Evolutionary conservation across 2,888 invertebrate genomes (phyloP), one percentile per base, ranked within the genome.

Genomic region (Seira musarum): DNA sequence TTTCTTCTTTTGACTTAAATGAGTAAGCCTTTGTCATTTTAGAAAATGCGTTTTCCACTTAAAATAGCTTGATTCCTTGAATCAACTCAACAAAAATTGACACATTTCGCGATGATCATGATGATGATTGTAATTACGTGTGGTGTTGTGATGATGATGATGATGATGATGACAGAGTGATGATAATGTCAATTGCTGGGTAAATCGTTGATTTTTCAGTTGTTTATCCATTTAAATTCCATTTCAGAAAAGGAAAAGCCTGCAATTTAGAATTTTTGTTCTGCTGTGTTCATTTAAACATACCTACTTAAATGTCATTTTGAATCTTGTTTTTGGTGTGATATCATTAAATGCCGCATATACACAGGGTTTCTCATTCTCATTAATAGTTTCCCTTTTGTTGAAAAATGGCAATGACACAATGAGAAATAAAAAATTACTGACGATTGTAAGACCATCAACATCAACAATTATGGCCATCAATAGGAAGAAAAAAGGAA

Each of bases 41-140:
- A 35, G 60, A 64, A 49, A 73, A 66, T 66, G 19, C 13, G 57
- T 71, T 25, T 70, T 72, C 49, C 64, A 64, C 73, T 65, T 73
- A 66, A 72, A 73, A 17, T 35, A 60, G 74, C 74, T 74, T 74
- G 74, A 35, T 74, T 74, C 74, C 74, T 74, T 74, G 74, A 72
- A 65, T 21, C 46, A 25, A 46, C 64, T 22, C 13, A 13, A 13
- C 63, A 73, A 49, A 74, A 67, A 67, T 57, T 67, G 73, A 74
- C 60, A 60, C 15, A 40, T 40, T 40, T 40, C 40, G 40, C 6
- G 40, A 40, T 40, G 40, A n/a, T n/a, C n/a, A n/a, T n/a, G n/a
- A 40, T 40, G 40, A 40, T 40, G 40, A 40, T 40, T 40, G 40
- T 40, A 40, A 40, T 40, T 40, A 40, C 40, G 40, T 8, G n/a